These are phyloP conservation scores for Cepaea nemoralis DNA, from an alignment of 1,140 invertebrate genomes.

Conservation along the genomic window DNA sequence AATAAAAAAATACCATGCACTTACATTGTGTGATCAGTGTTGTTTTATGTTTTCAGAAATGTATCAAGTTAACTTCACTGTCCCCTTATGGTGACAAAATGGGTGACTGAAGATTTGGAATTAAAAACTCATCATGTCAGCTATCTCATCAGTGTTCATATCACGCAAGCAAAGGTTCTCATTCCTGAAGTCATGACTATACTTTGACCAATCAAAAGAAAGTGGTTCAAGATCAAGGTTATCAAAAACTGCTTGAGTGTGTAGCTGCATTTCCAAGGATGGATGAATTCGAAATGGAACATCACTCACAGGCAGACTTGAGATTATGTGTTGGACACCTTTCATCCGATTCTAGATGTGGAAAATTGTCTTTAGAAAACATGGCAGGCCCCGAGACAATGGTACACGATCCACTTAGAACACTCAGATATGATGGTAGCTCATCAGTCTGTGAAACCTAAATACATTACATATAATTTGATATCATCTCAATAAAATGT, in stretches of 20 bases:
- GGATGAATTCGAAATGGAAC: neutral
- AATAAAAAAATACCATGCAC: no score
- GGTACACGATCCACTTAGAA: neutral
- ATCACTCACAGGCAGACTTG: neutral
- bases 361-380: neutral
- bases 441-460: conserved; percentile 2
- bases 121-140: conserved; percentile 1
- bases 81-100: neutral
- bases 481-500: no score
- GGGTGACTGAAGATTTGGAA: neutral
- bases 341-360: neutral
- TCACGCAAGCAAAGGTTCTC: neutral
- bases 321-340: neutral
- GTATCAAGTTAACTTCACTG: neutral
- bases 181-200: neutral
- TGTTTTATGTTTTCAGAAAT: neutral
- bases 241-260: neutral
- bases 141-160: neutral
- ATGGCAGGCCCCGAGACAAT: neutral
- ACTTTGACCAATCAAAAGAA: conserved; percentile 8
- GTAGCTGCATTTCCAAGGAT: neutral
- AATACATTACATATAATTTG: neutral
- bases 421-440: neutral
- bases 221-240: neutral
- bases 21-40: neutral